phyloP scores from a whole-genome alignment of 2,888 invertebrate species.

The Xanthia icteritia region DNA sequence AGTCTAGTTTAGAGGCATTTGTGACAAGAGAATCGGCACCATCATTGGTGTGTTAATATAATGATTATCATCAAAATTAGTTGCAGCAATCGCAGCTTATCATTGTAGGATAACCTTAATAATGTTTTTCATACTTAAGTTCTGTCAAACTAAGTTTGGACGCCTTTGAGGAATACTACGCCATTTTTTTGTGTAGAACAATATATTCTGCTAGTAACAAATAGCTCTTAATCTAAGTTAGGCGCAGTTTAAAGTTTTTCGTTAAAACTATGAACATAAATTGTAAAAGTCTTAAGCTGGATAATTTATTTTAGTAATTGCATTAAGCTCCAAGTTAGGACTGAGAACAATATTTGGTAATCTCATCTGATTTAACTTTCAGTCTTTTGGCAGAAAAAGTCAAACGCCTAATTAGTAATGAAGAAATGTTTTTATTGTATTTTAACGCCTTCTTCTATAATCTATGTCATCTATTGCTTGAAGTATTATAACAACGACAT shows the following conservation, averaged over 20 bases:
- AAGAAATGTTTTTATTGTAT: slow-evolving; percentile 22
- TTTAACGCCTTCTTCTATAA: background rate
- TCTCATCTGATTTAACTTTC: slow-evolving; percentile 46
- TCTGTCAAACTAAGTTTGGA: background rate
- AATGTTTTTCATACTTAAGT: background rate
- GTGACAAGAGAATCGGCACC: no score
- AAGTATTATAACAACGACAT: no score
- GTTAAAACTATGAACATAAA: slow-evolving; percentile 47
- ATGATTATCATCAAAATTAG: background rate
- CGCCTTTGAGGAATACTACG: slow-evolving; percentile 12
- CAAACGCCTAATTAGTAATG: slow-evolving; percentile 20
- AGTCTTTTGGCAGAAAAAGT: slow-evolving; percentile 26
- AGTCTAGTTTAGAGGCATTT: no score
- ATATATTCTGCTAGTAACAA: slow-evolving; percentile 40
- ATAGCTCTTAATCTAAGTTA: slow-evolving; percentile 44
- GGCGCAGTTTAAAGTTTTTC: slow-evolving; percentile 31
- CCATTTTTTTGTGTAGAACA: slow-evolving; percentile 10
- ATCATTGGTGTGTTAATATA: no score
- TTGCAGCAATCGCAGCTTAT: no score
- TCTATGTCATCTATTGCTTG: no score
- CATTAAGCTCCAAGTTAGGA: slow-evolving; percentile 19
- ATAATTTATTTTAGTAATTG: slow-evolving; percentile 50
- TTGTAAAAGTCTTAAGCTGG: slow-evolving; percentile 40
- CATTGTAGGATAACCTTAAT: background rate
- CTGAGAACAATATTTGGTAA: slow-evolving; percentile 44